A percentile compares a stretch with the other conserved stretches of the same genome.
Evolutionary conservation across 2,888 invertebrate species (phyloP).

Genomic region (Hyalella azteca): DNA sequence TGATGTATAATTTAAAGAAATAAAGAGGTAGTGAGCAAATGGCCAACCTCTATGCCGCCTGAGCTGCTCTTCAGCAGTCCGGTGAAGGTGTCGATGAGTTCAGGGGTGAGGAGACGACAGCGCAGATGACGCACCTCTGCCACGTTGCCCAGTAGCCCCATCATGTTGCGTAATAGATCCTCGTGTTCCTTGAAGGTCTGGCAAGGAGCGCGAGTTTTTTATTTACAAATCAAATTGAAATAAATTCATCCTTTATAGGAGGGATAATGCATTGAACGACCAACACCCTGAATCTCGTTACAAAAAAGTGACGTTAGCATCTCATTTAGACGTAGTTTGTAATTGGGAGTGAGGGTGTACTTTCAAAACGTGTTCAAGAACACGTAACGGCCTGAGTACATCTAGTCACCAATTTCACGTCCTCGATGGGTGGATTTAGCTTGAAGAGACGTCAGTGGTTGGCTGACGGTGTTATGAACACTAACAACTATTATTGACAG

Average conservation of each 20-base stretch:
- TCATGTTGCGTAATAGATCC: conserved; percentile 94
- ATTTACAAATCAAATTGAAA: conserved; percentile 36
- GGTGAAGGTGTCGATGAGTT: conserved; percentile 69
- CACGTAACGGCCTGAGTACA: too few relatives aligned
- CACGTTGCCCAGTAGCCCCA: conserved; percentile 95
- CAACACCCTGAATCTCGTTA: background rate
- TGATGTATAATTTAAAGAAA: too few relatives aligned
- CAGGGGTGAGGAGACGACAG: conserved; percentile 80
- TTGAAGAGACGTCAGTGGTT: too few relatives aligned
- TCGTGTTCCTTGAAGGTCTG: conserved; percentile 87
- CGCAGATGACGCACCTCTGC: conserved; percentile 89
- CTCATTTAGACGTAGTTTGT: too few relatives aligned
- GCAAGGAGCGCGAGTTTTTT: too few relatives aligned
- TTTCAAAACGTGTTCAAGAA: too few relatives aligned
- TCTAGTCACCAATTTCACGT: too few relatives aligned
- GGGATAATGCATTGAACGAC: background rate
- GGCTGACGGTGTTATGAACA: too few relatives aligned
- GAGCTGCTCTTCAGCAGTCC: conserved; percentile 81
- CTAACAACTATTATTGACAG: too few relatives aligned
- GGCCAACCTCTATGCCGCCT: conserved; percentile 90
- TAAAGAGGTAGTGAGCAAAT: too few relatives aligned
- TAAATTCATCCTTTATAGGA: background rate
- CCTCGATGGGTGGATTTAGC: too few relatives aligned
- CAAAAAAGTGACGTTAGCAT: background rate
- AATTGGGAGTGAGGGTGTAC: too few relatives aligned